Evolutionary conservation across 2,797 vertebrate species (phyloP).

Genomic region (Zalophus californianus): DNA sequence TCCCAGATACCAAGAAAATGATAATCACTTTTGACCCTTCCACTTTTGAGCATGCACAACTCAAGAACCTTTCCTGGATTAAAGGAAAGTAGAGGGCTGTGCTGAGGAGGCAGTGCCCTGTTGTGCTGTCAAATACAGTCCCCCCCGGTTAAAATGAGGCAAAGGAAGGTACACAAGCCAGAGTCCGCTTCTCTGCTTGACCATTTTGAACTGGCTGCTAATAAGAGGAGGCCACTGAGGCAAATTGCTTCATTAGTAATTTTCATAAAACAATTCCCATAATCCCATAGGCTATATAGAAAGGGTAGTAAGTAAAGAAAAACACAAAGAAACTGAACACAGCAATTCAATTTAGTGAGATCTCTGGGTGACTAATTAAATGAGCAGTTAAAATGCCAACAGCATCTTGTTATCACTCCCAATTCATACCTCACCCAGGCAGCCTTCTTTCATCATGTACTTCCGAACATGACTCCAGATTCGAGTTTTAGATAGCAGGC

Average conservation of each 20-base stretch:
- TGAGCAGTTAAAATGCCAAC: background rate
- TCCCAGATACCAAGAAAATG: background rate
- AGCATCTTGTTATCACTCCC: fast-evolving
- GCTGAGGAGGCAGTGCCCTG: background rate
- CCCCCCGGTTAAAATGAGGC: background rate
- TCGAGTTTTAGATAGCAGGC: conserved; percentile 92
- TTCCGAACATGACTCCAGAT: conserved; percentile 94
- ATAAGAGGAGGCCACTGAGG: background rate
- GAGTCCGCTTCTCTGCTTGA: background rate
- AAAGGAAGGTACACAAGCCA: too few relatives aligned
- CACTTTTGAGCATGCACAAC: background rate
- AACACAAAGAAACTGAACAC: background rate
- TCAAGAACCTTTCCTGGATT: background rate
- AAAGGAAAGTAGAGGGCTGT: background rate
- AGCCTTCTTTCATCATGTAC: conserved; percentile 97
- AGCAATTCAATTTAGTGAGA: background rate
- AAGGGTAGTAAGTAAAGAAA: background rate
- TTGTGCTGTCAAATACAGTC: background rate
- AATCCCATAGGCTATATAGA: background rate
- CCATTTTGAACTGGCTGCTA: background rate
- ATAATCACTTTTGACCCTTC: background rate
- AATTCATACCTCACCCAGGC: conserved; percentile 93
- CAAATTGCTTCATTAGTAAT: background rate
- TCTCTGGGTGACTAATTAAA: background rate
- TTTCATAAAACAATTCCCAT: background rate